phyloP scores from a whole-genome alignment of 2,888 invertebrate species.

The Archips crataeganus region DNA sequence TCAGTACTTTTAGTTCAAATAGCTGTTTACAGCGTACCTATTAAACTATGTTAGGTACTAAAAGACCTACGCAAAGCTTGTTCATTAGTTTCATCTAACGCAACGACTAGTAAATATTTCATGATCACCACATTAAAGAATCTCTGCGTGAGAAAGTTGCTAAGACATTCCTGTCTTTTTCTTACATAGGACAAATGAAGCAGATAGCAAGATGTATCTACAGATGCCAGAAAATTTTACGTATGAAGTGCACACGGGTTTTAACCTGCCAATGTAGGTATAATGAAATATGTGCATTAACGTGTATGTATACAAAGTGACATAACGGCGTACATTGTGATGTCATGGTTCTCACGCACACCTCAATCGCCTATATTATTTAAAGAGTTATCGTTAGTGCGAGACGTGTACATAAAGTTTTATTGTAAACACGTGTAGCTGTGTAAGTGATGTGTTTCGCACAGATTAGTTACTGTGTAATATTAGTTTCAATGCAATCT shows the following conservation, averaged over 20 bases:
- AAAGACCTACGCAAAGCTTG: slow-evolving; percentile 4
- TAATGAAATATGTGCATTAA: slow-evolving; percentile 14
- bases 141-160: background rate
- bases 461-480: slow-evolving; percentile 50
- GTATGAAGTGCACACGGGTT: slow-evolving; percentile 18
- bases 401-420: slow-evolving; percentile 78
- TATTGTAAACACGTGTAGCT: slow-evolving; percentile 80
- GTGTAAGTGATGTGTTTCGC: slow-evolving; percentile 57
- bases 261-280: slow-evolving; percentile 29
- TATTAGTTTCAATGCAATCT: slow-evolving; percentile 30
- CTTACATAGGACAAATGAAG: background rate
- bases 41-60: background rate
- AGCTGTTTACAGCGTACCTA: background rate
- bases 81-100: background rate
- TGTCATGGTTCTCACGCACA: slow-evolving; percentile 62
- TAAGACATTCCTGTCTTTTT: background rate
- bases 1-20: background rate
- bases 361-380: slow-evolving; percentile 74
- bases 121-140: background rate
- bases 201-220: background rate
- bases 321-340: slow-evolving; percentile 47
- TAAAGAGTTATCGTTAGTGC: slow-evolving; percentile 75
- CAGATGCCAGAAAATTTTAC: background rate
- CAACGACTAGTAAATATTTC: background rate
- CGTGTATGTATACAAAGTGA: slow-evolving; percentile 22